These are phyloP conservation scores for Lutraria rhynchaena DNA, from an alignment of 1,140 invertebrate genomes.

Conservation along the genomic window DNA sequence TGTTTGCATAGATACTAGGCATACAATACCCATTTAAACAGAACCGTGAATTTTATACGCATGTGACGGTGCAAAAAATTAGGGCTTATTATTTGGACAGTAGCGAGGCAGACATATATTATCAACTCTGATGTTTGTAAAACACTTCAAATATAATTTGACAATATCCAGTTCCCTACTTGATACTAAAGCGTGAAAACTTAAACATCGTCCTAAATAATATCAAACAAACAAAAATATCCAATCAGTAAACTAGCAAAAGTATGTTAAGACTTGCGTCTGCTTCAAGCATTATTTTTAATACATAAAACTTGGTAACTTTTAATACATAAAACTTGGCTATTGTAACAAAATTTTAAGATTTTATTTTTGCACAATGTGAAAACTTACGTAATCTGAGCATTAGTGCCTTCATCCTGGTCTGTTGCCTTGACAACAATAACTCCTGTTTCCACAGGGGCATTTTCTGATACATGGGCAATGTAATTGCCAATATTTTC, in stretches of 20 bases:
- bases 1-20: neutral
- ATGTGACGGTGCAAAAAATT: neutral
- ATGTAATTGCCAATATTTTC: slow-evolving; percentile 92
- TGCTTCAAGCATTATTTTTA: too few relatives aligned
- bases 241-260: too few relatives aligned
- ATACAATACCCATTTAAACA: slow-evolving; percentile 25
- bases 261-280: too few relatives aligned
- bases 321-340: too few relatives aligned
- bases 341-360: too few relatives aligned
- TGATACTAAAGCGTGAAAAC: too few relatives aligned
- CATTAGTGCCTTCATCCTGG: slow-evolving; percentile 94
- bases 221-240: too few relatives aligned
- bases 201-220: too few relatives aligned
- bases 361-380: neutral
- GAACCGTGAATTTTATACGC: slow-evolving; percentile 10
- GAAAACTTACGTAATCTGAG: slow-evolving; percentile 86
- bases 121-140: slow-evolving; percentile 5
- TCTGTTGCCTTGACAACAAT: slow-evolving; percentile 95
- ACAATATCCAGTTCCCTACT: too few relatives aligned
- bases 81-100: neutral
- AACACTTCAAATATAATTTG: too few relatives aligned
- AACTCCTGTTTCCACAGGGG: slow-evolving; percentile 87
- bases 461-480: slow-evolving; percentile 95
- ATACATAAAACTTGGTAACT: too few relatives aligned
- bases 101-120: neutral